Conservation (phyloP, 2,113 vertebrate species). For the Recurvirostra avosetta region DNA sequence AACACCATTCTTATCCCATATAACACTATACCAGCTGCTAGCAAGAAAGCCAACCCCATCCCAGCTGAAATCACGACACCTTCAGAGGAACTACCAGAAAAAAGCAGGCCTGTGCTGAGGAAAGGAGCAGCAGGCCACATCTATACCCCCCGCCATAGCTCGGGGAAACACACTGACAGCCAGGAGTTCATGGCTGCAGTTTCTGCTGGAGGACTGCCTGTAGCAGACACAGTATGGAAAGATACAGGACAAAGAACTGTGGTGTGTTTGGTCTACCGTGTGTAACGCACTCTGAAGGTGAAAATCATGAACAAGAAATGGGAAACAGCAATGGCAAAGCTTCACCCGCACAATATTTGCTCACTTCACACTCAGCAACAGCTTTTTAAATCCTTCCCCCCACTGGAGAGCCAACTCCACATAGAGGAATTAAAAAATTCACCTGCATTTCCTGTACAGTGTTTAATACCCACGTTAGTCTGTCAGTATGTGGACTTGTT, state of each 20-base stretch:
- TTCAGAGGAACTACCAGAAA: neutral
- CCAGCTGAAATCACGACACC: neutral
- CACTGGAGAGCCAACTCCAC: neutral
- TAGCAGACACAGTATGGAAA: fast-evolving
- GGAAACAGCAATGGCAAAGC: neutral
- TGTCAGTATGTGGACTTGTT: neutral
- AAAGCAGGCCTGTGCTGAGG: neutral
- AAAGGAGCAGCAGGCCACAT: neutral
- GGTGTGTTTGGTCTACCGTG: fast-evolving
- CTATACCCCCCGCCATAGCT: fast-evolving
- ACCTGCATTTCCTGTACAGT: neutral
- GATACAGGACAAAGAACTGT: neutral
- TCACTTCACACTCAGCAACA: neutral
- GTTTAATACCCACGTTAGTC: neutral
- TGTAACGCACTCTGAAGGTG: neutral
- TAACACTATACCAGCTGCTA: neutral
- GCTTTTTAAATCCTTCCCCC: neutral
- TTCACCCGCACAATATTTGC: neutral
- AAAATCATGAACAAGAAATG: neutral
- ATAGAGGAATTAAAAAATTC: neutral
- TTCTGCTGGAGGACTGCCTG: neutral
- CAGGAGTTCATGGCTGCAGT: neutral
- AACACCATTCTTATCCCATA: neutral
- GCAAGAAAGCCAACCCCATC: neutral
- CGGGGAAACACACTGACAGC: fast-evolving